phyloP scores from a whole-genome alignment of 30 jellyfish, hydroid and myxozoan genomes.

The Sanderia malayensis region DNA sequence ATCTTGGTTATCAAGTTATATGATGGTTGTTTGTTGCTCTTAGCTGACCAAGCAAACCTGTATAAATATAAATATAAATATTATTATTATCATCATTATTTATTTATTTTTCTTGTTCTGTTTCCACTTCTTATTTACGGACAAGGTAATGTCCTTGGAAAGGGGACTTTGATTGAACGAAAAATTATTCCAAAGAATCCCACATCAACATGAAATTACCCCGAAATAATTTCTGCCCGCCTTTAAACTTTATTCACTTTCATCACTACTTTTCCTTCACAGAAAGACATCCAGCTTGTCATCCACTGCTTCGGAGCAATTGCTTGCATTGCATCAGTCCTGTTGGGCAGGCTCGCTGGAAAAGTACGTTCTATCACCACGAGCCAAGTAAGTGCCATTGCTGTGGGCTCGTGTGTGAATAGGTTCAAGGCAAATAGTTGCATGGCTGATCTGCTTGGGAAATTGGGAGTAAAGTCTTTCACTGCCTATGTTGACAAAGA shows the following conservation, averaged over 20 bases:
- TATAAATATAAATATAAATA: no score
- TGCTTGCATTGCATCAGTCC: conserved; percentile 8
- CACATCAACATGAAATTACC: neutral
- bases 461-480: conserved; percentile 29
- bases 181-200: neutral
- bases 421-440: conserved; percentile 21
- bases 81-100: no score
- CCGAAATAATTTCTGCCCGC: neutral
- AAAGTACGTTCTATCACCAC: conserved; percentile 33
- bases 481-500: conserved; percentile 41
- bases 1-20: no score
- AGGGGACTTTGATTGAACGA: neutral
- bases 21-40: neutral
- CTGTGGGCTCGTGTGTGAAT: conserved; percentile 27
- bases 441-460: conserved; percentile 3
- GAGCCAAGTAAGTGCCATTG: conserved; percentile 44
- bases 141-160: neutral
- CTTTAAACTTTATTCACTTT: neutral
- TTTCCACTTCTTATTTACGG: no score
- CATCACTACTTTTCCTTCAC: neutral
- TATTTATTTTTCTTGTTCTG: no score
- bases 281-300: conserved; percentile 47
- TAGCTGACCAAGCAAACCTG: neutral
- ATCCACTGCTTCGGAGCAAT: conserved; percentile 48
- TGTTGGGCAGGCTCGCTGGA: conserved; percentile 44